Percentiles rank a stretch among this genome's conserved stretches.
Evolutionary conservation across 2,888 invertebrate genomes (phyloP).

Genomic region (Pristionchus entomophagus): DNA sequence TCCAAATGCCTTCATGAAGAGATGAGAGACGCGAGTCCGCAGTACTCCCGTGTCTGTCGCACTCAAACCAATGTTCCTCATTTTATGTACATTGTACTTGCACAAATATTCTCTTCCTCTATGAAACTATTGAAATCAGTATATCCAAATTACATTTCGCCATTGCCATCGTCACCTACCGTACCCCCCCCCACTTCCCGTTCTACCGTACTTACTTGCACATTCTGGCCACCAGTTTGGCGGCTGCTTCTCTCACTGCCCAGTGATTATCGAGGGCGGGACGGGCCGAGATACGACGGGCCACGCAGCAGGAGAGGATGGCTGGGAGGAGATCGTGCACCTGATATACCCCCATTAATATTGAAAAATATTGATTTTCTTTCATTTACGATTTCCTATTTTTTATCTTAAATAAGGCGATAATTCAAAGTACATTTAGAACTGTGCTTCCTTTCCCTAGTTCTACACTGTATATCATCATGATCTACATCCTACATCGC

Average conservation of each 20-base stretch:
- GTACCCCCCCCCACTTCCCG: background rate
- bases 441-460: background rate
- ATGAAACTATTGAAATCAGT: no score
- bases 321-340: slow-evolving; percentile 42
- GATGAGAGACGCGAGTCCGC: slow-evolving; percentile 1
- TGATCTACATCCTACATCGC: no score
- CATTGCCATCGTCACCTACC: no score
- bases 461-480: background rate
- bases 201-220: slow-evolving; percentile 36
- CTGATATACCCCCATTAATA: background rate
- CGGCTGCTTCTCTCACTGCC: slow-evolving; percentile 16
- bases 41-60: background rate
- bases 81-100: background rate
- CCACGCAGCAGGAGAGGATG: background rate
- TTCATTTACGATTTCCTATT: no score
- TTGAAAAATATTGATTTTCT: background rate
- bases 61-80: background rate
- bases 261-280: slow-evolving; percentile 11
- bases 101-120: no score
- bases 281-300: slow-evolving; percentile 18
- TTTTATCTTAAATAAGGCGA: background rate
- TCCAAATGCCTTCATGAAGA: slow-evolving; percentile 28
- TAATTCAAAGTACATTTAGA: background rate
- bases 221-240: slow-evolving; percentile 16
- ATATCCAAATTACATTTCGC: no score